Conservation (phyloP, 2,797 vertebrate genomes). For the Gymnoscopelus microlampas region DNA sequence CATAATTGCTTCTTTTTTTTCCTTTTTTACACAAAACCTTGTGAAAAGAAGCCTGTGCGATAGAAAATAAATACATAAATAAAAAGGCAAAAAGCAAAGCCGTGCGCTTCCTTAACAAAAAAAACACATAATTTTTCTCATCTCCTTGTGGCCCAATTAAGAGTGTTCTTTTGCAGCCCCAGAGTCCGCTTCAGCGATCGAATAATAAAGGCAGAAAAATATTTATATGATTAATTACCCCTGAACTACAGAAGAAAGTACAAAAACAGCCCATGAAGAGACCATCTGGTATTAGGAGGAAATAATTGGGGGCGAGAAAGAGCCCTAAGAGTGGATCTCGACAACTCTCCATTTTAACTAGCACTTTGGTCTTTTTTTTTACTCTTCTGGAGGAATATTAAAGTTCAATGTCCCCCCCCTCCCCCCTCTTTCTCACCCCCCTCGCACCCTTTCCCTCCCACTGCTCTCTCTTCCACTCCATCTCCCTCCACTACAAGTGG, state of each 20-base stretch:
- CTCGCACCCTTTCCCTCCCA: too few species aligned
- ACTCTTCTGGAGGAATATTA: conserved; percentile 50
- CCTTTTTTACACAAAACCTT: conserved; percentile 4
- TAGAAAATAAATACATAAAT: not conserved
- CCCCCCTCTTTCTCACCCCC: too few species aligned
- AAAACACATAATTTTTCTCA: conserved; percentile 27
- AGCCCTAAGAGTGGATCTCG: too few species aligned
- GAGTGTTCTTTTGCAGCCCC: conserved; percentile 37
- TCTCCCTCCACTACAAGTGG: too few species aligned
- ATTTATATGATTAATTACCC: conserved; percentile 64
- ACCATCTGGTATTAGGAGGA: conserved; percentile 33
- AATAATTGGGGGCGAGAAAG: conserved; percentile 35
- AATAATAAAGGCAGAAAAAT: conserved; percentile 30
- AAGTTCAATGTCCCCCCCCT: conserved; percentile 24
- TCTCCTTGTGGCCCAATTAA: conserved; percentile 63
- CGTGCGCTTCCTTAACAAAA: too few species aligned
- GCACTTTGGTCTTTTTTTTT: not conserved
- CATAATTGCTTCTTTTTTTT: conserved; percentile 28
- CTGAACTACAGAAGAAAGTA: conserved; percentile 43
- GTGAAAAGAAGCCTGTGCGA: conserved; percentile 28
- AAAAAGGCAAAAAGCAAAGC: too few species aligned
- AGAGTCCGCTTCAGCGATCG: conserved; percentile 38
- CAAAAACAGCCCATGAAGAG: conserved; percentile 35
- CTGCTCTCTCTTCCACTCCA: too few species aligned
- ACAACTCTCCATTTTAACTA: too few species aligned